Conservation (phyloP, 2,113 vertebrate genomes). For the Phalacrocorax brasilianus region DNA sequence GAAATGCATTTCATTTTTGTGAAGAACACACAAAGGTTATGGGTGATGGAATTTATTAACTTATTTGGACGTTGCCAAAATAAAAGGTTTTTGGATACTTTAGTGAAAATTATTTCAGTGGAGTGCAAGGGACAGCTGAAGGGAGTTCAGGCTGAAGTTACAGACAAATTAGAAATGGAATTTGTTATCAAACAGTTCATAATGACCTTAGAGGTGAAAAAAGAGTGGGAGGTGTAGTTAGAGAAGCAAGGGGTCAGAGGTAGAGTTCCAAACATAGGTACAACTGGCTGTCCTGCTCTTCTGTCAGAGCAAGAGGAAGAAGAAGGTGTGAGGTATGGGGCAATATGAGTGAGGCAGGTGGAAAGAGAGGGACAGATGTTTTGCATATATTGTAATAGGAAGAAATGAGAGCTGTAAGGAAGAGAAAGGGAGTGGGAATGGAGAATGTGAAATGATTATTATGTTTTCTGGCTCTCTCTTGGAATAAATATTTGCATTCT, state of each 20-base stretch:
- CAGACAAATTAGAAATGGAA: background rate
- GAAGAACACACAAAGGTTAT: background rate
- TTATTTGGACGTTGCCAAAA: background rate
- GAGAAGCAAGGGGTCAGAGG: background rate
- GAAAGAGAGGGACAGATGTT: background rate
- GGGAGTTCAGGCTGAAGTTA: background rate
- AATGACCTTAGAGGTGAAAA: background rate
- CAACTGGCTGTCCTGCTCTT: background rate
- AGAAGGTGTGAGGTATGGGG: background rate
- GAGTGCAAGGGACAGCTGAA: background rate
- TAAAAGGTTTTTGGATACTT: background rate
- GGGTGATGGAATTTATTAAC: background rate
- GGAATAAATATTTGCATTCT: constrained; percentile 56
- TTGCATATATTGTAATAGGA: background rate
- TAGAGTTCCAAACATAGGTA: background rate
- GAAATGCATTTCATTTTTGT: background rate
- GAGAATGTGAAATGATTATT: constrained; percentile 17
- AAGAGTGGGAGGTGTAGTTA: background rate
- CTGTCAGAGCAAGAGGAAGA: background rate
- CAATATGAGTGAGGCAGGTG: background rate
- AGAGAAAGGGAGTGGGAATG: constrained; percentile 27
- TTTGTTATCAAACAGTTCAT: background rate
- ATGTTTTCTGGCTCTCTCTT: constrained; percentile 39
- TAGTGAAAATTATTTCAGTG: background rate
- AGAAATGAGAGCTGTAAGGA: background rate